Base-by-base conservation (phyloP, 1,140 invertebrate species). In the Tachypleus tridentatus region DNA sequence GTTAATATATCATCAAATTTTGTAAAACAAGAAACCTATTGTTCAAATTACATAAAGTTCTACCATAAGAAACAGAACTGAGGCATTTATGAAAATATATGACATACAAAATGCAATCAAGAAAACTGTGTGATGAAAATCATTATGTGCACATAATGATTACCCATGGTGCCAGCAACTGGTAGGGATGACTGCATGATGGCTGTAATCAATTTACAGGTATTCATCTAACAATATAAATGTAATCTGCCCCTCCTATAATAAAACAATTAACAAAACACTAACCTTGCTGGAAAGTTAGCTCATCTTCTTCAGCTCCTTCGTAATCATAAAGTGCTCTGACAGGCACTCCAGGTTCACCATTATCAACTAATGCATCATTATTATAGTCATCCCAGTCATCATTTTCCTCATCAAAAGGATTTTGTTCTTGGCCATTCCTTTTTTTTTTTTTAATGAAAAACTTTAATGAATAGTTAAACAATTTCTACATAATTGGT, bases 281-380 rank as follows among this genome's bases (percentile, higher is more conserved):
- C 75, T 68, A 77, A 95, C 95, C 96, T 84, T 91, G 88, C 80
- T 93, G 89, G 77, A 98, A 97, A 78, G 86, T 91, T 10, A 98
- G 83, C 79, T 98, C 96, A 79, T 98, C 96, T 70, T 87, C 88
- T 83, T 98, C 96, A 3, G 93, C 91, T 67, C 92, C 93, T 71
- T 91, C 89, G 76, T 98, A 98, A 78, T 97, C 93, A 76, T 98
- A 98, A 3, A 98, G 80, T 49, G 95, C 95, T 74, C 89, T 85
- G 50, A 98, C 94, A 57, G 91, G 89, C 69, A 97, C 86, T 47
- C 93, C 93, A 58, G 91, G 89, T 79, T 94, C 90, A 52, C 92
- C 92, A 69, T 87, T 90, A 77, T 97, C 91, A 50, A 91, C 86
- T 67, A 94, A 80, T 47, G 89, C 86, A 68, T 91, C 86, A 69